Percentiles rank a stretch among this genome's conserved stretches.
phyloP scores from a whole-genome alignment of 2,797 vertebrate genomes.

The Oryzias dopingdopingensis region DNA sequence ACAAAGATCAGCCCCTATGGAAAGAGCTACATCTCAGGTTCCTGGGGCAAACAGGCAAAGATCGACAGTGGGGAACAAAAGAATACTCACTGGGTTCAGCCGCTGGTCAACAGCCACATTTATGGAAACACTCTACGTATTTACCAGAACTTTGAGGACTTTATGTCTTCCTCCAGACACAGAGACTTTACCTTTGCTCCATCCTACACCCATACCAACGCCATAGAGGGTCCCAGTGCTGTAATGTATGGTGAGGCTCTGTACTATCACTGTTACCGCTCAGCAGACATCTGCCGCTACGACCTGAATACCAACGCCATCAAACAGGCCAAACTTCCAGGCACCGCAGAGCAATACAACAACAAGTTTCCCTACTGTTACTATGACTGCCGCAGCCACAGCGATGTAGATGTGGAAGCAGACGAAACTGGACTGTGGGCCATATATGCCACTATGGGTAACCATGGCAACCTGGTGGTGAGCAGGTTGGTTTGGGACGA shows the following conservation, averaged over 20 bases:
- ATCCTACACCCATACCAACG: conserved; percentile 31
- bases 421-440: conserved; percentile 74
- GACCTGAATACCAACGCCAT: conserved; percentile 54
- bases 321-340: conserved; percentile 51
- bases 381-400: conserved; percentile 65
- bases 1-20: conserved; percentile 62
- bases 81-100: conserved; percentile 67
- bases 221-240: conserved; percentile 69
- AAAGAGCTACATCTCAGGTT: conserved; percentile 60
- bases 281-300: conserved; percentile 68
- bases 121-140: conserved; percentile 58
- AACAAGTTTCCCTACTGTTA: conserved; percentile 79
- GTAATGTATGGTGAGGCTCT: conserved; percentile 63
- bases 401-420: conserved; percentile 69
- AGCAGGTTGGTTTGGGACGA: conserved; percentile 64
- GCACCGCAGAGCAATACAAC: conserved; percentile 49
- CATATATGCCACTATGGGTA: conserved; percentile 66
- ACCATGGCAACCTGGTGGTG: conserved; percentile 73
- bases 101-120: conserved; percentile 49
- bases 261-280: conserved; percentile 71
- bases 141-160: conserved; percentile 61
- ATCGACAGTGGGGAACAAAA: conserved; percentile 4
- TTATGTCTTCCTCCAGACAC: conserved; percentile 61
- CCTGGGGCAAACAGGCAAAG: conserved; percentile 71
- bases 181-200: conserved; percentile 48